These are phyloP conservation scores for Pangasius djambal DNA, from an alignment of 2,797 vertebrate genomes.

Conservation along the genomic window DNA sequence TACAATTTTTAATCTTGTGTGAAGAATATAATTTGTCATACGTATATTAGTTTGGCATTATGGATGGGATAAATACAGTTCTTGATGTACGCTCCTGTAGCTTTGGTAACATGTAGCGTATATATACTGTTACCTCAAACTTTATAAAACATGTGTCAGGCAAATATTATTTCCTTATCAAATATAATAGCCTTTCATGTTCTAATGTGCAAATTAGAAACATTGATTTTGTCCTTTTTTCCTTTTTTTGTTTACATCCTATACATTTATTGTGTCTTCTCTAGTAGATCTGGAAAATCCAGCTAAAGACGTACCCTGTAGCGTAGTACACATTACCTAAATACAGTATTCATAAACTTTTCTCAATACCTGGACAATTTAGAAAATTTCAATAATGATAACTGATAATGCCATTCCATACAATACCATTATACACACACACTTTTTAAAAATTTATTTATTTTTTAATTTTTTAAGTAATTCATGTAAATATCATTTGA, in stretches of 20 bases:
- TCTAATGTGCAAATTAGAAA: background rate
- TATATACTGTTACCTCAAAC: too few species aligned
- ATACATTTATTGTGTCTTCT: background rate
- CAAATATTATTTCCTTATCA: background rate
- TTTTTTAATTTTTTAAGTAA: too few species aligned
- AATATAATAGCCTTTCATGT: background rate
- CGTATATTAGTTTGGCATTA: background rate
- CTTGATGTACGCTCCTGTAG: background rate
- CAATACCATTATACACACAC: background rate
- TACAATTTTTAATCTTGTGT: background rate
- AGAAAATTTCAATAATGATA: background rate
- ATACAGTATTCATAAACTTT: background rate
- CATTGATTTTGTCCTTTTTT: background rate
- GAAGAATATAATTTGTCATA: background rate
- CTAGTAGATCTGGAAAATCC: background rate
- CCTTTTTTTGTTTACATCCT: background rate
- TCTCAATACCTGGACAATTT: too few species aligned
- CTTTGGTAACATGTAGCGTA: background rate
- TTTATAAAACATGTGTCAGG: background rate
- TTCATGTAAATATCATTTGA: background rate
- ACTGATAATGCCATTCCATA: background rate
- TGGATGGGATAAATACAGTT: background rate
- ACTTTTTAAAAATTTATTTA: too few species aligned
- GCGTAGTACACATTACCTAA: background rate
- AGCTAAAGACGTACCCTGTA: background rate